Base-by-base conservation (phyloP, 2,113 vertebrate genomes). In the Clarias magur region DNA sequence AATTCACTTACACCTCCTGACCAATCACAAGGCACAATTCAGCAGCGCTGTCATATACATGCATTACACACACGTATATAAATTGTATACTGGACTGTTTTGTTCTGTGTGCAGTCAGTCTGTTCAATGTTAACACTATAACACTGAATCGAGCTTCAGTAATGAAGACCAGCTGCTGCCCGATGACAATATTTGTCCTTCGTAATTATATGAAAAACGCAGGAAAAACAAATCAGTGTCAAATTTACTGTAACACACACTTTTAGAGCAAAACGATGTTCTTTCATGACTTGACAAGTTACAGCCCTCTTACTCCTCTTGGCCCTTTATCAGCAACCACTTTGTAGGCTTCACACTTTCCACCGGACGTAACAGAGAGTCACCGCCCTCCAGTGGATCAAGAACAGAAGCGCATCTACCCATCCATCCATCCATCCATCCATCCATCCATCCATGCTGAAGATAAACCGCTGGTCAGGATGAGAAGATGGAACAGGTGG, bases 301-400 rank as follows among this genome's bases (percentile, higher is more conserved):
- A 8, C 10, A 6, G 16, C 13, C 17, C 48, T 75, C 42, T 53
- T 13, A 11, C 53, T 53, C 73, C 42, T 76, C 73, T n/a, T 23
- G 42, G 72, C 38, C 48, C 10, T 4, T 75, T n/a, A 17, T 79
- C 25, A 79, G 53, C 53, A 79, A 60, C 80, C 80, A 48, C 11
- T 30, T 34, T 59, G 38, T 25, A 75, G 1, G 25, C 72, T 56
- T 79, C 25, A 27, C 53, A 57, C 53, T 17, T 57, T 9, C 27
- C 9, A 17, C 67, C 30, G 56, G 15, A 54, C 42, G 15, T 17
- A 68, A 73, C 80, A 91, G 93, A 87, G 86, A 88, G 87, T 91
- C 63, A 90, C 89, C 88, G 87, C 94, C 93, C 91, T 88, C 94
- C 88, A 87, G 94, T 94, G 94, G 93, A 82, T 79, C 91, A 92